Percentiles rank a stretch among this genome's conserved stretches.
phyloP scores from a whole-genome alignment of 2,797 vertebrate genomes.

The Pitangus sulphuratus region DNA sequence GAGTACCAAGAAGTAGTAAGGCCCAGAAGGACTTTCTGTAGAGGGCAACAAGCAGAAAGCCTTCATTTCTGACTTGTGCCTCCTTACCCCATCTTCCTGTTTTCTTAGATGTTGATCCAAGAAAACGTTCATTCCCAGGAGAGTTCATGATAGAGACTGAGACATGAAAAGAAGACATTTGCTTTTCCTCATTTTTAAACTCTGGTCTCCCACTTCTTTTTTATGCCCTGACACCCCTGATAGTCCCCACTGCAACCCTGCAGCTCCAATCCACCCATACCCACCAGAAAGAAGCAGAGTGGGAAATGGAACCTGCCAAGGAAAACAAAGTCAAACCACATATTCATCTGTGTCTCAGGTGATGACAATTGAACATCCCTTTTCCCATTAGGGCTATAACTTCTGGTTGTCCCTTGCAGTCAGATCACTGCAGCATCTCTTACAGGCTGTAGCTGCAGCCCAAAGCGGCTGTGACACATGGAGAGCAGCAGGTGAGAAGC shows the following conservation, averaged over 20 bases:
- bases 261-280: background rate
- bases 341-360: background rate
- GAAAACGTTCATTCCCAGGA: background rate
- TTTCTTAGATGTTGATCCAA: background rate
- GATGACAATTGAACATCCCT: background rate
- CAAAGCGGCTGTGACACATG: accelerated
- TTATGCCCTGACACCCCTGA: background rate
- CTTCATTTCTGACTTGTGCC: background rate
- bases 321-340: background rate
- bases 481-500: background rate
- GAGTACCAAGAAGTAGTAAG: background rate
- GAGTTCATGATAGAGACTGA: background rate
- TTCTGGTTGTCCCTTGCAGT: background rate
- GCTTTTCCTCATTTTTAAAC: background rate
- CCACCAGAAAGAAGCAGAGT: background rate
- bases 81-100: background rate
- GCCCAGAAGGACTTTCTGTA: background rate
- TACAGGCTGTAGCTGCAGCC: background rate
- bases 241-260: background rate
- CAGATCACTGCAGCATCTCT: background rate
- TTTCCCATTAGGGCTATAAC: background rate
- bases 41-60: background rate
- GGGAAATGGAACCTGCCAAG: background rate
- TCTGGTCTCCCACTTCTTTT: background rate
- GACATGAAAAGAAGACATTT: background rate